phyloP scores from a whole-genome alignment of 2,888 invertebrate species.

The Hypomecis atomaria region DNA sequence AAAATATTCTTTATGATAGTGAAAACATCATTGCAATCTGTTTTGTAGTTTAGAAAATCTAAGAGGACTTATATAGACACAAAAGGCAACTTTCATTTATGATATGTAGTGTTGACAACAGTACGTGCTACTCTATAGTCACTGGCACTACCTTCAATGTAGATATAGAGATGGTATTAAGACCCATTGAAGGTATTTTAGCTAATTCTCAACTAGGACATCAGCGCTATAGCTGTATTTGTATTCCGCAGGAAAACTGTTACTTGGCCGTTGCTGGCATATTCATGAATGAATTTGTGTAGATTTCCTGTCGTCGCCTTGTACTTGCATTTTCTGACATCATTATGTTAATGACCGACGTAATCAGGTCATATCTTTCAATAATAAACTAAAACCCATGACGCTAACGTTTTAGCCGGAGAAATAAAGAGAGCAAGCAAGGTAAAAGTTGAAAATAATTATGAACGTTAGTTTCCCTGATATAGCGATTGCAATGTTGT shows the following conservation, averaged over 20 bases:
- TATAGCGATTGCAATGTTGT: no score
- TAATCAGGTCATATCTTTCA: slow-evolving; percentile 8
- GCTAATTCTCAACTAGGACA: slow-evolving; percentile 25
- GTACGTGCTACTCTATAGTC: no score
- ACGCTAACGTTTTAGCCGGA: no score
- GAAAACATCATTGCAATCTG: no score
- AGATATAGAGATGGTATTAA: slow-evolving; percentile 6
- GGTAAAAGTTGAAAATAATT: background rate
- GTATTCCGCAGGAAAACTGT: slow-evolving; percentile 34
- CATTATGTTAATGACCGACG: slow-evolving; percentile 7
- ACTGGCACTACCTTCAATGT: no score
- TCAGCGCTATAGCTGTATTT: slow-evolving; percentile 19
- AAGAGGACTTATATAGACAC: no score
- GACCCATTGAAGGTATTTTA: slow-evolving; percentile 23
- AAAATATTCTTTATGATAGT: no score
- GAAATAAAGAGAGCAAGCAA: no score
- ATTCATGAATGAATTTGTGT: slow-evolving; percentile 34
- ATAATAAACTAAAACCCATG: background rate
- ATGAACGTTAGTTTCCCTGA: no score
- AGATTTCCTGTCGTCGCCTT: slow-evolving; percentile 20
- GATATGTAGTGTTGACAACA: no score
- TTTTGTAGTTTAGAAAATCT: no score
- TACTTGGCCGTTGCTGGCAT: slow-evolving; percentile 30
- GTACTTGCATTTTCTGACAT: slow-evolving; percentile 16
- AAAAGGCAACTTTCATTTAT: no score